Base-by-base conservation (phyloP, 2,888 invertebrate genomes). In the Tineola bisselliella region DNA sequence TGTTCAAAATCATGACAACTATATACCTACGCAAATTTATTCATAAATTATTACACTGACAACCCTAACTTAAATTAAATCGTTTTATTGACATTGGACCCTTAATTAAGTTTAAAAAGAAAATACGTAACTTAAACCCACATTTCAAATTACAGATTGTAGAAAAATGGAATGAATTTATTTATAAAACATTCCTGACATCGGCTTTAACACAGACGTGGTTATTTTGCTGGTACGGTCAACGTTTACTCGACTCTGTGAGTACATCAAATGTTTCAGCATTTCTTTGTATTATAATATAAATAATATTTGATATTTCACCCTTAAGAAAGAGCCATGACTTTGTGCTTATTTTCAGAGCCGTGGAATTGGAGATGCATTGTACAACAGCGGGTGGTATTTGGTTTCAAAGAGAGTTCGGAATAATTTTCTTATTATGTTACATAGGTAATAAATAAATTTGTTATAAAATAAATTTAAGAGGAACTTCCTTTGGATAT, bases 141-240 rank as follows among this genome's bases (percentile, higher is more conserved):
- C n/a, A n/a, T n/a, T n/a, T n/a, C n/a, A n/a, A n/a, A 25, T 25
- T 44, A 12, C 67, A 79, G 79, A 69, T 79, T 2, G 75, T 79
- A 0, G 83, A 83, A 62, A 80, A 81, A 66, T 80, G 81, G 79
- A 81, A 76, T 62, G 81, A 78, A 60, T 67, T 80, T 61, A 68
- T 73, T 0, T 84, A 82, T 69, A 84, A 84, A 64, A 72, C 74
- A 0, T 84, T 83, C 63, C 63, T 83, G 30, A 66, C 69, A 4
- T 77, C 79, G 0, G 75, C 81, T 0, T 65, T 80, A 11, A 67
- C 73, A 1, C 83, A 84, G 65, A 80, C 76, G 0, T 81, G 81
- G 78, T 63, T 83, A 54, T 66, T 83, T 8, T 83, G 82, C 64
- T 82, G 79, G 78, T 82, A 82, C 61, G 84, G 84, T 44, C 84